Evolutionary conservation across 2,113 vertebrate species (phyloP), one percentile per base, ranked within the genome.

Genomic region (Amia ocellicauda): DNA sequence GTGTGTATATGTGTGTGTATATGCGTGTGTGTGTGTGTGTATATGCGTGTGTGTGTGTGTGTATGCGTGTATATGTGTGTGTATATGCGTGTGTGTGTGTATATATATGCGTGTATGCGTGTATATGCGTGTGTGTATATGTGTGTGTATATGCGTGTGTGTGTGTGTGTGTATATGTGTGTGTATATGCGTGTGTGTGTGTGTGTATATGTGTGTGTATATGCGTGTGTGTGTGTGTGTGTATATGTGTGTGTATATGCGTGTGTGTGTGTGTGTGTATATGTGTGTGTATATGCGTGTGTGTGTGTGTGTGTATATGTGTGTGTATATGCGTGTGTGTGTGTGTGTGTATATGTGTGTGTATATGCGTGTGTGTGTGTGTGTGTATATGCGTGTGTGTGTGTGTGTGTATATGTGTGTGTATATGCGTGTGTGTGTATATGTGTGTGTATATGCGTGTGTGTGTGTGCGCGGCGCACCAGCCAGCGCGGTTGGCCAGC

Each of bases 41-140:
- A n/a, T n/a, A n/a, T n/a, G n/a, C n/a, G n/a, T n/a, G n/a, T 28
- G 53, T 57, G 50, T 54, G 50, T 29, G 51, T 64, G 10, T 55
- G 20, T 40, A 26, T 40, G n/a, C n/a, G n/a, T n/a, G n/a, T n/a
- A 45, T 56, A 20, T 42, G 3, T 69, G 51, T 68, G 60, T 3
- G 16, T n/a, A n/a, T n/a, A n/a, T 7, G 58, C 29, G 47, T 54
- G 51, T 28, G 45, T n/a, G n/a, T n/a, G n/a, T n/a, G n/a, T n/a
- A n/a, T n/a, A n/a, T n/a, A n/a, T n/a, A n/a, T n/a, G n/a, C n/a
- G n/a, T n/a, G n/a, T n/a, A 0, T n/a, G n/a, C n/a, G n/a, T n/a
- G n/a, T n/a, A n/a, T n/a, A n/a, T 58, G 53, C 20, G 50, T 29
- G 51, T 64, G 10, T 55, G 20, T 40, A 26, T 40, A 45, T 56